Evolutionary conservation across 2,113 vertebrate genomes (phyloP).

Genomic region (Hyperoodon ampullatus): DNA sequence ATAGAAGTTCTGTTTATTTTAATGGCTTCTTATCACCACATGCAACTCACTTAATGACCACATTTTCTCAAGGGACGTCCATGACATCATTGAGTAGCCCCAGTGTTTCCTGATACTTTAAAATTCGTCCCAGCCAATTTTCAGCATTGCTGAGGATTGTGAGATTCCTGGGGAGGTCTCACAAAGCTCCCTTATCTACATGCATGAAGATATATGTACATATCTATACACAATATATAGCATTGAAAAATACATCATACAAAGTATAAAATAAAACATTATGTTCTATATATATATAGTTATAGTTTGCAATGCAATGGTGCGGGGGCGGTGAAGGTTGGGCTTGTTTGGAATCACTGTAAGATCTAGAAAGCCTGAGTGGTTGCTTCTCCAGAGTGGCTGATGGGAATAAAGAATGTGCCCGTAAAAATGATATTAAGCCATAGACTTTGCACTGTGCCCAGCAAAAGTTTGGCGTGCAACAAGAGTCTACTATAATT

Average conservation of each 20-base stretch:
- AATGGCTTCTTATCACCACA: constrained; percentile 85
- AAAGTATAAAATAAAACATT: background rate
- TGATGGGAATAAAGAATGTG: background rate
- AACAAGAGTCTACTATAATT: background rate
- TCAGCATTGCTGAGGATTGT: constrained; percentile 19
- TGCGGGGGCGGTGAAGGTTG: background rate
- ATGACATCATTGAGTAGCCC: constrained; percentile 85
- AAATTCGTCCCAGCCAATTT: constrained; percentile 79
- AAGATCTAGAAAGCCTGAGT: background rate
- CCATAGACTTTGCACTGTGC: rapidly evolving
- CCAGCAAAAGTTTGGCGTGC: background rate
- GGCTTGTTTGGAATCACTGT: background rate
- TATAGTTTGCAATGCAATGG: background rate
- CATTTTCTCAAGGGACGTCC: constrained; percentile 79
- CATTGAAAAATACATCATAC: background rate
- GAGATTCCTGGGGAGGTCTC: background rate
- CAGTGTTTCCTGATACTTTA: constrained; percentile 82
- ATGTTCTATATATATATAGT: rapidly evolving
- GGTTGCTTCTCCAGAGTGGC: background rate
- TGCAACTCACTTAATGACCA: constrained; percentile 86
- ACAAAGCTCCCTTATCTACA: background rate
- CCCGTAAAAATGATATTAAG: background rate
- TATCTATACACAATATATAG: rapidly evolving
- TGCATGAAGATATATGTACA: background rate
- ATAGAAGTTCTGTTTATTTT: constrained; percentile 87